phyloP scores from a whole-genome alignment of 2,888 invertebrate species.

The Agrenia bidenticulata region DNA sequence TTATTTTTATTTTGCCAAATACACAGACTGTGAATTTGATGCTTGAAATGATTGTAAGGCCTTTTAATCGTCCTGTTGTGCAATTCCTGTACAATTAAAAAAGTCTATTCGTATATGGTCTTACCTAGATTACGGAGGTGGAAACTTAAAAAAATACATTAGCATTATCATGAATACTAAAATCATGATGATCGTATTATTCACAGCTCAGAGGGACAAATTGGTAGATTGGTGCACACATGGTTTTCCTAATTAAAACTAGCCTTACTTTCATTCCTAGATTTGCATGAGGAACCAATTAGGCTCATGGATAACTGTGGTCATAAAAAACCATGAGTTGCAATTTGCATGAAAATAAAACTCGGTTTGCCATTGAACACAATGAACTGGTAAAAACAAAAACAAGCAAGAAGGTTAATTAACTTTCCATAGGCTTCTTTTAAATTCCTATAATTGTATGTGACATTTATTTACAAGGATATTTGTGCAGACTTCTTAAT shows the following conservation, averaged over 20 bases:
- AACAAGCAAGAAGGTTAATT: conserved; percentile 6
- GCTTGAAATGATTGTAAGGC: too few species aligned
- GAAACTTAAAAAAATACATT: too few species aligned
- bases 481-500: not conserved
- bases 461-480: not conserved
- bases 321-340: conserved; percentile 3
- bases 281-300: conserved; percentile 12
- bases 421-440: not conserved
- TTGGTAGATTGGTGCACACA: not conserved
- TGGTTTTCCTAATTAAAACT: conserved; percentile 1
- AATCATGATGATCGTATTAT: too few species aligned
- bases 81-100: too few species aligned
- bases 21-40: too few species aligned
- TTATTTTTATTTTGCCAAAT: too few species aligned
- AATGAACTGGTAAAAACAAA: not conserved
- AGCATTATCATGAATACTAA: too few species aligned
- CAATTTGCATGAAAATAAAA: not conserved
- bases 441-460: too few species aligned
- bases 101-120: too few species aligned
- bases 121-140: too few species aligned
- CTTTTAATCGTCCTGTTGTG: too few species aligned
- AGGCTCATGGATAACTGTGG: not conserved
- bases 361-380: not conserved
- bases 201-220: too few species aligned
- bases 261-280: conserved; percentile 8